Percentiles rank a stretch among this genome's conserved stretches.
phyloP scores from a whole-genome alignment of 2,797 vertebrate genomes.

The Sandelia bainsii region DNA sequence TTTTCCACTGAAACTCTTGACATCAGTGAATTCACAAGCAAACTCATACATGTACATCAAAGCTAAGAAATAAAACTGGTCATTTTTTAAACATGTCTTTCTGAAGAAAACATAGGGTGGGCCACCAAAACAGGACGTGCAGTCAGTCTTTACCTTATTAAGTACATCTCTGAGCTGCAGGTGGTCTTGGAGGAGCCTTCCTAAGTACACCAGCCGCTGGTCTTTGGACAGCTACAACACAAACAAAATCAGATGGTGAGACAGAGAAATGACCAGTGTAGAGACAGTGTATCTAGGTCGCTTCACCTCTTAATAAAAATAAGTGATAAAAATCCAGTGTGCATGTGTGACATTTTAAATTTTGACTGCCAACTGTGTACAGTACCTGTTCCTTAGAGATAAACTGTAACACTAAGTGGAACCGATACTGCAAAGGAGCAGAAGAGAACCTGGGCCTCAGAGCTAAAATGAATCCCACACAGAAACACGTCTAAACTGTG shows the following conservation, averaged over 20 bases:
- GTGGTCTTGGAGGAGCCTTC: conserved; percentile 94
- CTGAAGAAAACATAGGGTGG: too few species aligned
- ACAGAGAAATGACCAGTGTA: background rate
- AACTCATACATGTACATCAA: too few species aligned
- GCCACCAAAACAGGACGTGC: background rate
- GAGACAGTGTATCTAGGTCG: background rate
- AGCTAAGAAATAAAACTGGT: too few species aligned
- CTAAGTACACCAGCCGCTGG: conserved; percentile 96
- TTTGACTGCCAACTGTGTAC: too few species aligned
- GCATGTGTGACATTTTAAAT: background rate
- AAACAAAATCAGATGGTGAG: conserved; percentile 6
- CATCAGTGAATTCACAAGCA: too few species aligned
- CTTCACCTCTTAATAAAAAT: too few species aligned
- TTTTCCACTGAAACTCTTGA: too few species aligned
- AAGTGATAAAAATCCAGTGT: too few species aligned
- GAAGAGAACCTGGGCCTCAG: background rate
- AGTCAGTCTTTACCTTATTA: conserved; percentile 87
- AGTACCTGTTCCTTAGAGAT: background rate
- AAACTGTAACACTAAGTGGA: background rate
- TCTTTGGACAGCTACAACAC: conserved; percentile 91
- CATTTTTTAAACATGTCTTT: too few species aligned
- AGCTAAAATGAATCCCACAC: conserved; percentile 28
- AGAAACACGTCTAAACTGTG: background rate
- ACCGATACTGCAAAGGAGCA: background rate
- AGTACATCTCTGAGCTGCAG: conserved; percentile 95